Conservation (phyloP, 37 sponge, comb jelly and placozoan genomes). For the Dysidea cf. avara region DNA sequence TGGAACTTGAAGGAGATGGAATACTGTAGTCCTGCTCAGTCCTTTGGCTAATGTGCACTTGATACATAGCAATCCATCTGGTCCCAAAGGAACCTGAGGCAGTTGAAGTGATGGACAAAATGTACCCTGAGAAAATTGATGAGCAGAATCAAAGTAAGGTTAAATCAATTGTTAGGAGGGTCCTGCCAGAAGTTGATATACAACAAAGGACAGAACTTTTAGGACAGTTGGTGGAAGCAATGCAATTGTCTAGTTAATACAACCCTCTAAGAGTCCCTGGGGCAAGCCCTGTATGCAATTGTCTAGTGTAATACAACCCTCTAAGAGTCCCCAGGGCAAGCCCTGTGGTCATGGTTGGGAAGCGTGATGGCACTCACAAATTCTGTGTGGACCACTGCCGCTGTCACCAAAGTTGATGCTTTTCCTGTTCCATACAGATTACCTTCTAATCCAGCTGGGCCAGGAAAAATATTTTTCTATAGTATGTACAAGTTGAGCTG, state of each 20-base stretch:
- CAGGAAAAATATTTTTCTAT: slow-evolving; percentile 39
- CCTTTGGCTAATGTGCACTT: too few relatives aligned
- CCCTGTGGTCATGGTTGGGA: slow-evolving; percentile 64
- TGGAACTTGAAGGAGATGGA: too few relatives aligned
- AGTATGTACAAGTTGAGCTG: too few relatives aligned
- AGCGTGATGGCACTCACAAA: slow-evolving; percentile 46
- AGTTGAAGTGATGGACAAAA: too few relatives aligned
- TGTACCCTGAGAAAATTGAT: too few relatives aligned
- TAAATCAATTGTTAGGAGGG: too few relatives aligned
- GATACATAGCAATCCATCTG: too few relatives aligned
- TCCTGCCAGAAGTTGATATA: too few relatives aligned
- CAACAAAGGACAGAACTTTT: too few relatives aligned
- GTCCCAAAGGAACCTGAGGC: too few relatives aligned
- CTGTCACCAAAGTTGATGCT: slow-evolving; percentile 54
- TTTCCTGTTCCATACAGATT: slow-evolving; percentile 55
- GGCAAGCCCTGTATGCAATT: slow-evolving; percentile 54
- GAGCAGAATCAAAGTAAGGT: too few relatives aligned
- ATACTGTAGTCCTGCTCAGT: too few relatives aligned
- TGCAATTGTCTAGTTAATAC: slow-evolving; percentile 44
- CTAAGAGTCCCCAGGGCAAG: slow-evolving; percentile 51
- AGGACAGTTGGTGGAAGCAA: slow-evolving; percentile 2
- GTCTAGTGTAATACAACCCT: slow-evolving; percentile 51
- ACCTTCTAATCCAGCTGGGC: slow-evolving; percentile 61
- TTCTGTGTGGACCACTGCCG: slow-evolving; percentile 51
- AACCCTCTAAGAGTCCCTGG: slow-evolving; percentile 34